These are phyloP conservation scores for Thymelicus acteon DNA, from an alignment of 2,888 invertebrate species.

Conservation along the genomic window DNA sequence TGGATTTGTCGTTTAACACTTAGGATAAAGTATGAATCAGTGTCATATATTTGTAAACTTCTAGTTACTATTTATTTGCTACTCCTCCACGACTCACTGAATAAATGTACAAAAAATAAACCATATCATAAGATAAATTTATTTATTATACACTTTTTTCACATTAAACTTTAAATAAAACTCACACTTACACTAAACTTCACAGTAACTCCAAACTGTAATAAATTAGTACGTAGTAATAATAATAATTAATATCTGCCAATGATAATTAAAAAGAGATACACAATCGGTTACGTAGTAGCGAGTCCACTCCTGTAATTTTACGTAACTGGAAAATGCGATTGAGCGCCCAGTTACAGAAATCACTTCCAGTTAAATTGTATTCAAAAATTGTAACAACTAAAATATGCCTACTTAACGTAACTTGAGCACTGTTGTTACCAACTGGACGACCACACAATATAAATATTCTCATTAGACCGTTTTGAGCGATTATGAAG, in stretches of 20 bases:
- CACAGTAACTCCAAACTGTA: too few relatives aligned
- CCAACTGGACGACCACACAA: conserved; percentile 28
- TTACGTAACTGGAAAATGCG: conserved; percentile 28
- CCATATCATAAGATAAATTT: too few relatives aligned
- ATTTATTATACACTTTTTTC: too few relatives aligned
- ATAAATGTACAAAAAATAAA: too few relatives aligned
- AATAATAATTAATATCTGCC: not conserved
- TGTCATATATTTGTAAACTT: too few relatives aligned
- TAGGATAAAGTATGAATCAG: too few relatives aligned
- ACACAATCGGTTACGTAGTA: not conserved
- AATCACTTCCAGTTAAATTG: not conserved
- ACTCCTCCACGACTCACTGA: too few relatives aligned
- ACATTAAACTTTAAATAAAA: too few relatives aligned
- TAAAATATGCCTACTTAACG: not conserved
- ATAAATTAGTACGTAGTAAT: too few relatives aligned
- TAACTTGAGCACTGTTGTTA: not conserved
- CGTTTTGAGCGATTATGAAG: conserved; percentile 59
- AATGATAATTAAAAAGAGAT: not conserved
- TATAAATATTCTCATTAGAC: conserved; percentile 40
- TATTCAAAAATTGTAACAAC: not conserved
- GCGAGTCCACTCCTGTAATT: conserved; percentile 11
- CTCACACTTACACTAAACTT: too few relatives aligned
- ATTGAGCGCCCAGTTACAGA: conserved; percentile 4
- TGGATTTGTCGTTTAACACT: not conserved
- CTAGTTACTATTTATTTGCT: too few relatives aligned